Evolutionary conservation across 2,888 invertebrate genomes (phyloP).

Genomic region (Keiferia lycopersicella): DNA sequence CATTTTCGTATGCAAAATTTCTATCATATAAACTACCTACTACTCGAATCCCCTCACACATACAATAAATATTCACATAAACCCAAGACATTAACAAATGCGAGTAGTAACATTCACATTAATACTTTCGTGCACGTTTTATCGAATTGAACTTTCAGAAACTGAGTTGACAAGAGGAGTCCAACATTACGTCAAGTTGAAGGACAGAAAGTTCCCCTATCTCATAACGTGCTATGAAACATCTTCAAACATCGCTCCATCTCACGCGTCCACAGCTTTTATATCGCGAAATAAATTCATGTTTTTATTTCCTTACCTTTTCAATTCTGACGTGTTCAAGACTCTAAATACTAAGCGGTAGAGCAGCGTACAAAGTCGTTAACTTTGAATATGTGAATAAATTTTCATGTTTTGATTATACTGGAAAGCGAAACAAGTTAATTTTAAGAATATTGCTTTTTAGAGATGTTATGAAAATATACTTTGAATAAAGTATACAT

Average conservation of each 20-base stretch:
- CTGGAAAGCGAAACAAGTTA: constrained; percentile 12
- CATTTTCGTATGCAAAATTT: no score
- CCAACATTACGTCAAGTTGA: background rate
- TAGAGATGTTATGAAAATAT: constrained; percentile 10
- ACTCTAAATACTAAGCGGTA: background rate
- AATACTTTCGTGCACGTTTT: no score
- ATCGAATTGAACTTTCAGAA: no score
- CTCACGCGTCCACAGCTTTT: constrained; percentile 34
- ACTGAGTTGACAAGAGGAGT: no score
- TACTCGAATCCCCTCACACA: no score
- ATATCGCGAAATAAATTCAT: constrained; percentile 32
- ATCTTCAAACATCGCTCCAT: background rate
- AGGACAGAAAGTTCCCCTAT: background rate
- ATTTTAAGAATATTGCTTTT: constrained; percentile 18
- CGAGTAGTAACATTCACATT: no score
- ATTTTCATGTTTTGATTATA: constrained; percentile 18
- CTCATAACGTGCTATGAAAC: background rate
- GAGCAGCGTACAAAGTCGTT: constrained; percentile 18
- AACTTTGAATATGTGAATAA: constrained; percentile 17
- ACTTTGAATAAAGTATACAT: background rate
- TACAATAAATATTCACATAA: no score
- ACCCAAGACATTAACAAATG: no score
- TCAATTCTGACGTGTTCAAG: constrained; percentile 27
- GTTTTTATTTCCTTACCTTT: constrained; percentile 37
- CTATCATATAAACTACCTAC: no score